phyloP scores from a whole-genome alignment of 2,113 vertebrate genomes.

The Cyanoderma ruficeps region DNA sequence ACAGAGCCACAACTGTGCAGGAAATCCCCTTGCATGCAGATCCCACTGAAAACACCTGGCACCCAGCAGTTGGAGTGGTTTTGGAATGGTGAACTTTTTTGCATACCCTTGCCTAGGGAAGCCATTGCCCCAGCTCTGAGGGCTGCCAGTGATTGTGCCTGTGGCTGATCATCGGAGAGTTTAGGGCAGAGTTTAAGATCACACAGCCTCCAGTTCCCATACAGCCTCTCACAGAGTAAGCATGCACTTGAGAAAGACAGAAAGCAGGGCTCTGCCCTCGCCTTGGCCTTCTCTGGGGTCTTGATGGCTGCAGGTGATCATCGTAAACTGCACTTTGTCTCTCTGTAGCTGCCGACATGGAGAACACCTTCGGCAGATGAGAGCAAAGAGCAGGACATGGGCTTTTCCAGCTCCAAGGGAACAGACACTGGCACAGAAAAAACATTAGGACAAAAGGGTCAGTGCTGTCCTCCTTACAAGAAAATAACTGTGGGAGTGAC shows the following conservation, averaged over 20 bases:
- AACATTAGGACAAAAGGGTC: fast-evolving
- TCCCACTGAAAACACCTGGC: not conserved
- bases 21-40: not conserved
- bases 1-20: not conserved
- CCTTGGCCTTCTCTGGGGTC: not conserved
- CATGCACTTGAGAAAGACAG: not conserved
- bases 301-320: fast-evolving
- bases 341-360: fast-evolving
- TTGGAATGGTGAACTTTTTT: not conserved
- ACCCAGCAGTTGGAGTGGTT: fast-evolving
- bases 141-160: fast-evolving
- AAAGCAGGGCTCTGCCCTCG: not conserved
- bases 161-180: not conserved
- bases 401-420: not conserved
- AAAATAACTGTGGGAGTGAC: not conserved
- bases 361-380: fast-evolving
- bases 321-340: not conserved
- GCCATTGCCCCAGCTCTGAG: not conserved
- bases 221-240: not conserved
- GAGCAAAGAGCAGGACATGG: not conserved
- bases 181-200: not conserved
- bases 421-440: not conserved
- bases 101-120: fast-evolving
- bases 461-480: not conserved
- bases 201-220: fast-evolving